Conservation (phyloP, 2,888 invertebrate species). For the Perdita meconis region DNA sequence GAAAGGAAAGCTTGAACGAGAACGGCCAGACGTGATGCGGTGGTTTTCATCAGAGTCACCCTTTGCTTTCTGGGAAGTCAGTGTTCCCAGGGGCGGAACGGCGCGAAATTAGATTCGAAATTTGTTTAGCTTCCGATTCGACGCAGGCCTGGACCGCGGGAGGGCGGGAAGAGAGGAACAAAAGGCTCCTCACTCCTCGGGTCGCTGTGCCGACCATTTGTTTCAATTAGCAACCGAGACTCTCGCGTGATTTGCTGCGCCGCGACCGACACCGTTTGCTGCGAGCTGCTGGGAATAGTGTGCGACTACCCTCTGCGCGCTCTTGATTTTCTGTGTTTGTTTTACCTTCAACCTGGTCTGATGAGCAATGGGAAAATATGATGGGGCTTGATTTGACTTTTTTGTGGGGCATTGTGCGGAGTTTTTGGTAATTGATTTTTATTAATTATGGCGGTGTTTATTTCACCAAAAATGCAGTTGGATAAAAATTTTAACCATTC, state of each 20-base stretch:
- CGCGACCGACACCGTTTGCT: slow-evolving; percentile 56
- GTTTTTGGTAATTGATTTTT: too few species aligned
- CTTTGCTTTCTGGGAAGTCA: background rate
- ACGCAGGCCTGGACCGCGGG: slow-evolving; percentile 8
- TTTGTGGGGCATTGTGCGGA: too few species aligned
- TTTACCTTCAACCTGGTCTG: background rate
- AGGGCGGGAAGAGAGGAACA: slow-evolving; percentile 6
- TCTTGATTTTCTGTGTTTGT: slow-evolving; percentile 12
- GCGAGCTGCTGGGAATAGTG: slow-evolving; percentile 13
- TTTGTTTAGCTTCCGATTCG: slow-evolving; percentile 64
- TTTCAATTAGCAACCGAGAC: slow-evolving; percentile 64
- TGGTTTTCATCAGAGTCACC: background rate
- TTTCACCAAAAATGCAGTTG: too few species aligned
- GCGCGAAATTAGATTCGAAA: slow-evolving; percentile 56
- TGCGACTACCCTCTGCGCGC: background rate
- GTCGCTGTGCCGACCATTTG: slow-evolving; percentile 55
- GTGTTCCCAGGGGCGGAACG: background rate
- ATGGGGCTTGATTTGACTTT: too few species aligned
- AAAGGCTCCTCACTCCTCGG: slow-evolving; percentile 10
- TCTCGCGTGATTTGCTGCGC: slow-evolving; percentile 57
- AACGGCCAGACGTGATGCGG: background rate
- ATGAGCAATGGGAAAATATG: background rate
- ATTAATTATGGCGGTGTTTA: too few species aligned
- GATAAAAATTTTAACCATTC: too few species aligned
- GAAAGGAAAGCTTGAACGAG: background rate